Evolutionary conservation across 2,888 invertebrate genomes (phyloP), one percentile per base, ranked within the genome.

Genomic region (Lycaena phlaeas): DNA sequence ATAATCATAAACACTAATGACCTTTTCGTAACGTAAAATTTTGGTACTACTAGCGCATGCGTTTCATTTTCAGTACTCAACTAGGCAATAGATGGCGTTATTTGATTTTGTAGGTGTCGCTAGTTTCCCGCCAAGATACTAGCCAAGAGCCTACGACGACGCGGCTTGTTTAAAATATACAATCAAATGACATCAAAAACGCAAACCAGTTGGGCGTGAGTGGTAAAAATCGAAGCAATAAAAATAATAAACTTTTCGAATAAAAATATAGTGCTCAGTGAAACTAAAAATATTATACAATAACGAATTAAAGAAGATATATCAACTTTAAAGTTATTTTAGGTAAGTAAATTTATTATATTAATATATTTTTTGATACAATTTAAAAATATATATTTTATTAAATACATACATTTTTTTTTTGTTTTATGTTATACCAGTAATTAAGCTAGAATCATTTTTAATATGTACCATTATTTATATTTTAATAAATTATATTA

Each of bases 141-240:
- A 49, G 52, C 49, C 46, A 47, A 49, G 44, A 44, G 43, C 38
- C 40, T 44, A 40, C 36, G 37, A 43, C 44, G 52, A 61, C 62
- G 72, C 74, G 70, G 69, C 65, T 59, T 59, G 68, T 81, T 82
- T 64, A 74, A 82, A 79, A 66, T 65, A 59, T 57, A 54, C 62
- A 68, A 65, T 69, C 74, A 75, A 76, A 71, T 74, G 68, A 68
- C 63, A 70, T 68, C 74, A 73, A 78, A 77, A 77, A 63, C 71
- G 68, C 74, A 75, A 63, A 65, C 57, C 63, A 68, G 64, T 49
- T 70, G 70, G 64, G 42, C 43, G 50, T 48, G 50, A 50, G 43
- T 50, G 44, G 43, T 41, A 38, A 36, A 28, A 34, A 27, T 15
- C 37, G 6, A 18, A 11, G 30, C 15, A 14, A 25, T 7, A 10